These are phyloP conservation scores for Calephelis virginiensis DNA, from an alignment of 1,140 invertebrate species.

Conservation along the genomic window DNA sequence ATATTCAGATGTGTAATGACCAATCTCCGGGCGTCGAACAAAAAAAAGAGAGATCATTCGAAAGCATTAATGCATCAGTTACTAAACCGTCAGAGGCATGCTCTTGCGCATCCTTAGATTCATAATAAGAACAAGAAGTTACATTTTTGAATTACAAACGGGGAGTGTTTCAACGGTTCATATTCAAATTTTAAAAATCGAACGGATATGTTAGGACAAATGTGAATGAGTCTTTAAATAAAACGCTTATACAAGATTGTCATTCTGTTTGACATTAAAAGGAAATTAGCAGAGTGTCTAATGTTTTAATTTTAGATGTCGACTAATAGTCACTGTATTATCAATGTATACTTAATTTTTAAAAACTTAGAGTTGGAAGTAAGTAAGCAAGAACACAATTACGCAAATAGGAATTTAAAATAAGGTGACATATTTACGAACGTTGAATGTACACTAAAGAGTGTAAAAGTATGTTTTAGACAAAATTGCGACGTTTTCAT, in stretches of 20 bases:
- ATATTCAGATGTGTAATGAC: constrained; percentile 76
- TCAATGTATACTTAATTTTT: too few species aligned
- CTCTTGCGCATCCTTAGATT: constrained; percentile 68
- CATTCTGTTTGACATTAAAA: constrained; percentile 35
- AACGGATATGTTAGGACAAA: constrained; percentile 40
- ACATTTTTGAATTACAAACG: constrained; percentile 67
- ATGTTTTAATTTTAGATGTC: neutral
- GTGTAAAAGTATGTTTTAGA: too few species aligned
- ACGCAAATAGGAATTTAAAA: too few species aligned
- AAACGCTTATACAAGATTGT: neutral
- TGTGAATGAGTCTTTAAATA: constrained; percentile 15
- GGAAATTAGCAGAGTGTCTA: constrained; percentile 46
- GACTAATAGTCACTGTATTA: too few species aligned
- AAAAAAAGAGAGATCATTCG: constrained; percentile 66
- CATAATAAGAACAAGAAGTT: constrained; percentile 69
- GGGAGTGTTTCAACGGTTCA: constrained; percentile 59
- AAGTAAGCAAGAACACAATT: too few species aligned
- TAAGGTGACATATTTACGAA: too few species aligned
- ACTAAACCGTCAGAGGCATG: constrained; percentile 73
- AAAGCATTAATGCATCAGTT: constrained; percentile 73
- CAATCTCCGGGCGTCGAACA: constrained; percentile 68
- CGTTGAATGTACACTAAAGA: too few species aligned
- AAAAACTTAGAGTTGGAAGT: too few species aligned
- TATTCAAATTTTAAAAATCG: constrained; percentile 73
- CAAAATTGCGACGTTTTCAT: too few species aligned